Evolutionary conservation across 2,888 invertebrate genomes (phyloP).

Genomic region (Liposcelis brunnea): DNA sequence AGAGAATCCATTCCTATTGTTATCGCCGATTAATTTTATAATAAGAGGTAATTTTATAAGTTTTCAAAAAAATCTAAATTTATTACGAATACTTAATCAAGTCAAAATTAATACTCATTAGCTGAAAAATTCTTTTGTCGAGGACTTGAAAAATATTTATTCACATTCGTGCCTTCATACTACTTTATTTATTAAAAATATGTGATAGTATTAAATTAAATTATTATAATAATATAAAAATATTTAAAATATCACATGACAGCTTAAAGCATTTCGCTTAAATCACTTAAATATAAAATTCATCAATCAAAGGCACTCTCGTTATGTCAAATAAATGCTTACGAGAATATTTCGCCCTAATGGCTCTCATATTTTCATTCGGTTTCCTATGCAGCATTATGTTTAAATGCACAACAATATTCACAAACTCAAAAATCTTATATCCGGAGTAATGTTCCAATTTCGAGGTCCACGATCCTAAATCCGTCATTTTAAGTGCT

Average conservation of each 20-base stretch:
- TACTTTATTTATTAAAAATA: too few relatives aligned
- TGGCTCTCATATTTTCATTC: conserved; percentile 65
- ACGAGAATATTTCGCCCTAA: conserved; percentile 86
- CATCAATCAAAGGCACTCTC: conserved; percentile 7
- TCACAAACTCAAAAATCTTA: conserved; percentile 50
- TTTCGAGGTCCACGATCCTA: conserved; percentile 54
- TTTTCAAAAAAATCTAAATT: too few relatives aligned
- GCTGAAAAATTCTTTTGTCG: too few relatives aligned
- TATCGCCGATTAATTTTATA: too few relatives aligned
- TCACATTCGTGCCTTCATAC: too few relatives aligned
- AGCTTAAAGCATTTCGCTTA: conserved; percentile 4
- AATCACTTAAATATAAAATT: conserved; percentile 9
- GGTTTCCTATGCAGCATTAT: conserved; percentile 56
- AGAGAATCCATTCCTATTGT: too few relatives aligned
- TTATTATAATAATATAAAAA: not conserved
- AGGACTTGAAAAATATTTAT: too few relatives aligned
- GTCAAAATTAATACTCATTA: too few relatives aligned
- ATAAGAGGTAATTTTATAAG: too few relatives aligned
- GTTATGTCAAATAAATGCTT: conserved; percentile 26
- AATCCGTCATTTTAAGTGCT: conserved; percentile 70
- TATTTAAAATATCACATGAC: not conserved
- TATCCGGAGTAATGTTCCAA: conserved; percentile 71
- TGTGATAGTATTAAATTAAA: not conserved
- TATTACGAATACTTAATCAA: too few relatives aligned
- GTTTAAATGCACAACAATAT: conserved; percentile 55